Evolutionary conservation across 2,888 invertebrate species (phyloP), one percentile per base, ranked within the genome.

Genomic region (Meteorus colon): DNA sequence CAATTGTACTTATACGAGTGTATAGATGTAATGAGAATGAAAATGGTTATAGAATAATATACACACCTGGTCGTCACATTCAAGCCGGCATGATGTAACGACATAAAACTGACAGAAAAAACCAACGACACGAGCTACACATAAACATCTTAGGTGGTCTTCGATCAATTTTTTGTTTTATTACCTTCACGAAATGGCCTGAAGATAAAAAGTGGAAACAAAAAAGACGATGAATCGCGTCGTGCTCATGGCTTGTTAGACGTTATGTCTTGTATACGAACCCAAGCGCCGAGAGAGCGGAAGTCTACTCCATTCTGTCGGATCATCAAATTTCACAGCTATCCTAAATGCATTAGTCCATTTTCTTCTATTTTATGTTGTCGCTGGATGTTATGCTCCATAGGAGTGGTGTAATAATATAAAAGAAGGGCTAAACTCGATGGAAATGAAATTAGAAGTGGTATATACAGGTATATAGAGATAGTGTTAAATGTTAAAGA

Each of bases 271-370:
- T 24, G 19, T 55, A 55, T 55, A 55, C n/a, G 29, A 63, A 63
- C 24, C 63, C 41, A 72, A 72, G 45, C 24, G 48, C 27, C 45
- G 29, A 19, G 27, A 12, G 55, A 71, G 45, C 72, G 72, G 72
- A 63, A 72, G 72, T 72, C 41, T 45, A 63, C 34, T 72, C 63
- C 45, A 63, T 72, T 72, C 62, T 62, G 63, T 62, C 63, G 31
- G 72, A 63, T 72, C 72, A 72, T 72, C 72, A 72, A 55, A 72
- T 72, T 72, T 72, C 63, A 72, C 72, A 72, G 72, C 63, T 63
- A 72, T 63, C 63, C 62, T 62, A 48, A 41, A 62, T 63, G 69
- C 69, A 70, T 70, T 55, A 70, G n/a, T 51, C 68, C 24, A 19
- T 19, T 66, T 66, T 66, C 66, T 66, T 66, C 37, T 24, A 66